Percentiles rank a stretch among this genome's conserved stretches.
Conservation (phyloP, 2,113 vertebrate species). For the Notothenia coriiceps region DNA sequence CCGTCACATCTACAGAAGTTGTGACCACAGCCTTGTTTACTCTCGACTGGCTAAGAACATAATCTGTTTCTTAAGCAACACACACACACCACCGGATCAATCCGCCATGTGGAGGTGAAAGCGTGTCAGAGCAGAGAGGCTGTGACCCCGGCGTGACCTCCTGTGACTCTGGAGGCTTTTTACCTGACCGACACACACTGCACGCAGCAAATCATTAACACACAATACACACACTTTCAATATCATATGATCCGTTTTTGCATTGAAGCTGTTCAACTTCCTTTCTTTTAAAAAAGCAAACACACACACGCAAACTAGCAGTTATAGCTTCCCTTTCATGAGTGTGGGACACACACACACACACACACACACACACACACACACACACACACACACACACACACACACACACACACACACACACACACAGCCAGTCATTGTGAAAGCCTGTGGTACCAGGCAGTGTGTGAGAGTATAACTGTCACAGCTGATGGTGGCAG, state of each 20-base stretch:
- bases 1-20: not conserved
- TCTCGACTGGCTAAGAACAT: not conserved
- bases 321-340: conserved; percentile 31
- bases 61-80: conserved; percentile 53
- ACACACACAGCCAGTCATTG: conserved; percentile 51
- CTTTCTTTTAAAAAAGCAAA: not conserved
- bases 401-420: conserved; percentile 7
- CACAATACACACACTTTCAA: not conserved
- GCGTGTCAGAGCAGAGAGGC: conserved; percentile 43
- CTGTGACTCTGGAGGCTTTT: conserved; percentile 36
- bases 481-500: conserved; percentile 66
- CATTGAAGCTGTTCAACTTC: conserved; percentile 6
- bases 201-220: conserved; percentile 5
- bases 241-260: conserved; percentile 16
- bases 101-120: conserved; percentile 49
- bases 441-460: conserved; percentile 62
- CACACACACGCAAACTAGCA: conserved; percentile 34
- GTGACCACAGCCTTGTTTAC: conserved; percentile 33
- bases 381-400: not conserved
- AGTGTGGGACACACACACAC: conserved; percentile 48
- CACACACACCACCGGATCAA: conserved; percentile 53
- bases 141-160: conserved; percentile 71
- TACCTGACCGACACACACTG: conserved; percentile 47
- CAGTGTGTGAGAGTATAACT: conserved; percentile 57
- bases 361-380: not conserved